Evolutionary conservation across 2,888 invertebrate species (phyloP), one percentile per base, ranked within the genome.

Genomic region (Emmelina monodactyla): DNA sequence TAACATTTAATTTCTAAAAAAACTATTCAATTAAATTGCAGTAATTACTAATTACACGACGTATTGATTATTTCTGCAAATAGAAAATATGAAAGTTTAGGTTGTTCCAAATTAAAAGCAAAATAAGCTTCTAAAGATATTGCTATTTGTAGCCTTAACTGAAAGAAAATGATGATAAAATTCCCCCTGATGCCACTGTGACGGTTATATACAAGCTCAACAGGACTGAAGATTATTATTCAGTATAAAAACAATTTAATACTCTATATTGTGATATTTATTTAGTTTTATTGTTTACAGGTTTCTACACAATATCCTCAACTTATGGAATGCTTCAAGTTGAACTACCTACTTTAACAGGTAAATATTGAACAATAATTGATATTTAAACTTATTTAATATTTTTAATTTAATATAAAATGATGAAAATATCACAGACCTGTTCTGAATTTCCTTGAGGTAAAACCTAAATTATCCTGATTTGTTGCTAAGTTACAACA

Each of bases 381-480:
- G 22, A 32, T 3, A 1, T n/a, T n/a, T 22, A 3, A 22, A 22
- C 9, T 4, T 16, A 14, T 14, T 11, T 14, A 13, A 28, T 11
- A 16, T 16, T 34, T 43, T 28, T 13, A 11, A 12, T 12, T 11
- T 11, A 13, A 11, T 13, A 29, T 29, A 5, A 37, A 29, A 65
- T 75, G 72, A 75, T 73, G 72, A 72, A 43, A 37, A 46, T 46
- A 58, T 64, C 75, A 76, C 75, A 76, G 76, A 75, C 75, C 76
- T 76, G 76, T 76, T 75, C 75, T 73, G 73, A 73, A 69, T 68
- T 44, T 37, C 46, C 33, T 65, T 75, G 75, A 68, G 72, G 75
- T n/a, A 52, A 48, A 62, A 48, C 16, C 28, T 41, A 43, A 41
- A 39, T 35, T 33, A 25, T 31, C n/a, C n/a, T n/a, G n/a, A n/a